Base-by-base conservation (phyloP, 1,140 invertebrate genomes). In the Bicyclus anynana region DNA sequence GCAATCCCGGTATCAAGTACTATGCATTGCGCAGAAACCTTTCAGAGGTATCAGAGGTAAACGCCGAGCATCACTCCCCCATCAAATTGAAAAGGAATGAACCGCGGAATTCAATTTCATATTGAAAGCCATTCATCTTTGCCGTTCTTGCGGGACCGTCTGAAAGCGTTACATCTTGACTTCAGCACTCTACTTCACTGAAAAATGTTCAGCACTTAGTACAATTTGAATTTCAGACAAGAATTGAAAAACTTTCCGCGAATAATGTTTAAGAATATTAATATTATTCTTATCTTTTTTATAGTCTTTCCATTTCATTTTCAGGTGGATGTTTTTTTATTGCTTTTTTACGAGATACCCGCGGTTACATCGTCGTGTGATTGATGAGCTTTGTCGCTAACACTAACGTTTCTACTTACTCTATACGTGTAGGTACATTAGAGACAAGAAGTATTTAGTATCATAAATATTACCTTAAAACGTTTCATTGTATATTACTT, bases 41-140 rank as follows among this genome's bases (percentile, higher is more conserved):
- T 54, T 70, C 47, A 57, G 59, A 70, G 65, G 65, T 67, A 67
- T 84, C 72, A 67, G 69, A 69, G 73, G 74, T 78, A 85, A 83
- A 79, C 72, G 81, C 62, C 73, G 72, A 70, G 63, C 71, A 70
- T 59, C 71, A 81, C 76, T 83, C 78, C 67, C 79, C 71, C 67
- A 80, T 86, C 84, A 89, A 90, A 91, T 90, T 90, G 89, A 90
- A 87, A 90, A 89, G 80, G 90, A 90, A 91, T 90, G 89, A 89
- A 90, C 89, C 90, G 84, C 89, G 81, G 89, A 91, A 91, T 91
- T 91, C 90, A 91, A 91, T 91, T 90, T 91, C 87, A 90, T 89
- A 91, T 90, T 90, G 88, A 90, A 90, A 90, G 89, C 89, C 89
- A 91, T 91, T 86, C 83, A 84, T 86, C 83, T 86, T 84, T 81